A percentile compares a stretch with the other conserved stretches of the same genome.
Conservation (phyloP, 2,113 vertebrate genomes). For the Mohoua ochrocephala region DNA sequence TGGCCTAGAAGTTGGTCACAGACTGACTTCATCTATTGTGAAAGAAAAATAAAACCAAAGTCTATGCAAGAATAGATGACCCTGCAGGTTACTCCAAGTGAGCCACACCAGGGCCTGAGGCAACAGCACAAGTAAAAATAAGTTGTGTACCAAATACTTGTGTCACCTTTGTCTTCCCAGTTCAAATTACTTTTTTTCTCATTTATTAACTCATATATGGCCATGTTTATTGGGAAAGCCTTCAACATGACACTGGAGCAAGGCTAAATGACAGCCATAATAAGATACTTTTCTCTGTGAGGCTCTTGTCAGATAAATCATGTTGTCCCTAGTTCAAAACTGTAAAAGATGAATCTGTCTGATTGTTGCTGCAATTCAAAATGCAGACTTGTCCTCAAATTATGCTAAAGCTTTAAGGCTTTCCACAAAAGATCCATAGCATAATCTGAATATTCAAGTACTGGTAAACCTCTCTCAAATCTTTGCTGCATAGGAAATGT, state of each 20-base stretch:
- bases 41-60: background rate
- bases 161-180: background rate
- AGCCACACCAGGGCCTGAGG: background rate
- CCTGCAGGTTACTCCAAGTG: background rate
- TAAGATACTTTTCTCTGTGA: background rate
- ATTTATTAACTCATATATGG: background rate
- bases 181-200: background rate
- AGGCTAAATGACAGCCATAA: background rate
- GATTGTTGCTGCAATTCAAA: background rate
- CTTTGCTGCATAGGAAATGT: background rate
- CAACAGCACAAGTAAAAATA: background rate
- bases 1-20: background rate
- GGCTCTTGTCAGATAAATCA: slow-evolving; percentile 1
- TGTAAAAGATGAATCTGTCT: background rate
- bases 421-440: background rate
- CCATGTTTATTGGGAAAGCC: background rate
- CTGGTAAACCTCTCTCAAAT: background rate
- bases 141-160: background rate
- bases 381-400: background rate
- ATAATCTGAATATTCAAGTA: background rate
- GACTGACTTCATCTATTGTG: background rate
- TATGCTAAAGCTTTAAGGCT: background rate
- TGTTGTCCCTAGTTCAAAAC: background rate
- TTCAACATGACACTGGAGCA: background rate
- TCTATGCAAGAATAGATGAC: background rate